These are phyloP conservation scores for Periophthalmodon schlosseri DNA, from an alignment of 2,113 vertebrate species.

Conservation along the genomic window DNA sequence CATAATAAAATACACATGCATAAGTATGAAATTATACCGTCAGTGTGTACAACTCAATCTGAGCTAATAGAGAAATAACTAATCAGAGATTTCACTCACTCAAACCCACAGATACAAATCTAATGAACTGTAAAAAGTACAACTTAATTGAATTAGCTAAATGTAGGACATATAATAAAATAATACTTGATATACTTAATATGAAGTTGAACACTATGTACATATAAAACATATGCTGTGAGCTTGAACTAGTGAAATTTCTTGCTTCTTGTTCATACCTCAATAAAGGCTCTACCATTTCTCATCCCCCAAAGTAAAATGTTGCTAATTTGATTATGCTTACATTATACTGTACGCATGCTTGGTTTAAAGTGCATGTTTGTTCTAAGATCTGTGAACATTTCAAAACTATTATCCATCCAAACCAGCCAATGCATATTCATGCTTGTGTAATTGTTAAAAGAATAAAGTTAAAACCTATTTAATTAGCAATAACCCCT, in stretches of 20 bases:
- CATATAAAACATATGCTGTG: not conserved
- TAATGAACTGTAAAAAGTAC: not conserved
- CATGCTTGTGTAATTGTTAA: constrained; percentile 62
- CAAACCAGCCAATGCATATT: constrained; percentile 23
- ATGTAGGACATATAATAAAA: not conserved
- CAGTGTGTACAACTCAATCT: not conserved
- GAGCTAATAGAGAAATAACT: not conserved
- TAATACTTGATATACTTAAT: not conserved
- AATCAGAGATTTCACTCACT: constrained; percentile 2
- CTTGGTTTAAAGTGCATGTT: constrained; percentile 13
- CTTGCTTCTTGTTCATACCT: not conserved
- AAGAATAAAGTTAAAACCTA: constrained; percentile 41
- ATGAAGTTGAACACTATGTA: not conserved
- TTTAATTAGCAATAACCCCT: constrained; percentile 45
- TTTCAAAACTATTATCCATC: constrained; percentile 3
- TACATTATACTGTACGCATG: constrained; percentile 37
- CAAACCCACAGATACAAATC: not conserved
- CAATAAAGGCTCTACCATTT: not conserved
- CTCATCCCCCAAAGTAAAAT: not conserved
- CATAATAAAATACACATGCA: constrained; percentile 47
- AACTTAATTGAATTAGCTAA: not conserved
- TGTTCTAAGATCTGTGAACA: constrained; percentile 10
- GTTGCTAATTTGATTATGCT: not conserved
- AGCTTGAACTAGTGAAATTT: not conserved
- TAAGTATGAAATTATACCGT: not conserved